Percentiles rank a stretch among this genome's conserved stretches.
These are phyloP conservation scores for Electrophaes corylata DNA, from an alignment of 2,888 invertebrate species.

Conservation along the genomic window DNA sequence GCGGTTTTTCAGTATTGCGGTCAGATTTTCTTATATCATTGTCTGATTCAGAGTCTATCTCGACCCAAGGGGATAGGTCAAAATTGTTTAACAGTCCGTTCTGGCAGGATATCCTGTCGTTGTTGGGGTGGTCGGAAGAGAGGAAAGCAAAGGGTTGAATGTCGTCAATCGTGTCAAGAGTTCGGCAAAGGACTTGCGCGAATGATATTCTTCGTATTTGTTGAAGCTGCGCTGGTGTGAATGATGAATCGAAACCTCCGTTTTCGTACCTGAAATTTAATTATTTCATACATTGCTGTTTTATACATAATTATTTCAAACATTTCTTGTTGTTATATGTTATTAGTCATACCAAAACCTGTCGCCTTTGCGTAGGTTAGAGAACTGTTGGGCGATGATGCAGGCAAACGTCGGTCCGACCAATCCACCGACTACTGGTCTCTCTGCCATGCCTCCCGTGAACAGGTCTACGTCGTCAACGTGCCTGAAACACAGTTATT, in stretches of 20 bases:
- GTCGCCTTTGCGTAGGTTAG: constrained; percentile 90
- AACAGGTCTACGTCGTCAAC: constrained; percentile 94
- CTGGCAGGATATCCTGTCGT: constrained; percentile 84
- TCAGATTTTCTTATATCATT: constrained; percentile 70
- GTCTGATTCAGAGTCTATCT: constrained; percentile 70
- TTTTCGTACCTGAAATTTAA: constrained; percentile 88
- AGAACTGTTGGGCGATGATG: constrained; percentile 94
- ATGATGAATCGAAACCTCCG: constrained; percentile 88
- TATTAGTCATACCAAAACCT: constrained; percentile 86
- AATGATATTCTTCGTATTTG: constrained; percentile 89
- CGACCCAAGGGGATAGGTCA: constrained; percentile 86
- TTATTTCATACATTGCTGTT: background rate
- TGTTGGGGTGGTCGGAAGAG: constrained; percentile 84
- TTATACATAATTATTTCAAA: background rate
- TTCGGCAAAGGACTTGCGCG: constrained; percentile 89
- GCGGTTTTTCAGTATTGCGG: constrained; percentile 51
- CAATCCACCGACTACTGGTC: constrained; percentile 90
- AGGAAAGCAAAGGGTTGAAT: constrained; percentile 90
- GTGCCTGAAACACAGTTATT: constrained; percentile 65
- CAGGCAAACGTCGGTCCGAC: constrained; percentile 95
- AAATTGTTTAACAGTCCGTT: constrained; percentile 82
- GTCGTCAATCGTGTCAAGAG: constrained; percentile 86
- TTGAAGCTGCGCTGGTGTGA: constrained; percentile 90
- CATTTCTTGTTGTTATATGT: background rate
- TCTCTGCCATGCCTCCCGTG: constrained; percentile 92